A percentile compares a stretch with the other conserved stretches of the same genome.
phyloP scores from a whole-genome alignment of 2,797 vertebrate genomes.

The Eulemur mongoz region DNA sequence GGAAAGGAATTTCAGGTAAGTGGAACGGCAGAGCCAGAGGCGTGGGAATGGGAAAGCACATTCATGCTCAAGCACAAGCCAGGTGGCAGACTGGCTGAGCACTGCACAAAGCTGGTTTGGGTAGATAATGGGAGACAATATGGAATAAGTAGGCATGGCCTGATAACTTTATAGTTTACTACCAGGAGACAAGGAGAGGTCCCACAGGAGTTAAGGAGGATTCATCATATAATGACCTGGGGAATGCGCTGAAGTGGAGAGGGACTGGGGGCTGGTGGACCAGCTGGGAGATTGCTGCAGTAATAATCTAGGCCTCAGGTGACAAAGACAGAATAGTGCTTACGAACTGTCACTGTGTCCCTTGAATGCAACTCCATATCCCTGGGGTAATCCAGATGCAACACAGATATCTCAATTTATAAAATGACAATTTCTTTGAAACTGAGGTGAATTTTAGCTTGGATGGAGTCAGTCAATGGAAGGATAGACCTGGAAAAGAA shows the following conservation, averaged over 20 bases:
- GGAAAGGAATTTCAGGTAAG: background rate
- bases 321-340: background rate
- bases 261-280: background rate
- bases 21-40: background rate
- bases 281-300: background rate
- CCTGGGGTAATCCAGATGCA: background rate
- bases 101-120: background rate
- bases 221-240: background rate
- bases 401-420: background rate
- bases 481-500: background rate
- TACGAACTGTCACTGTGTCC: background rate
- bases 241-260: background rate
- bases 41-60: background rate
- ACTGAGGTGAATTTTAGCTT: background rate
- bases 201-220: background rate
- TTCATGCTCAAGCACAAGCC: background rate
- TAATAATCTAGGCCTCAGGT: background rate
- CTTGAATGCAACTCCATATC: background rate
- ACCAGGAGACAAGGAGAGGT: background rate
- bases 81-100: background rate
- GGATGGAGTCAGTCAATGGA: background rate
- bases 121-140: background rate
- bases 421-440: conserved; percentile 2
- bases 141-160: background rate
- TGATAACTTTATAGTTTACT: background rate